Base-by-base conservation (phyloP, 2,888 invertebrate genomes). In the Augiades crinisus region DNA sequence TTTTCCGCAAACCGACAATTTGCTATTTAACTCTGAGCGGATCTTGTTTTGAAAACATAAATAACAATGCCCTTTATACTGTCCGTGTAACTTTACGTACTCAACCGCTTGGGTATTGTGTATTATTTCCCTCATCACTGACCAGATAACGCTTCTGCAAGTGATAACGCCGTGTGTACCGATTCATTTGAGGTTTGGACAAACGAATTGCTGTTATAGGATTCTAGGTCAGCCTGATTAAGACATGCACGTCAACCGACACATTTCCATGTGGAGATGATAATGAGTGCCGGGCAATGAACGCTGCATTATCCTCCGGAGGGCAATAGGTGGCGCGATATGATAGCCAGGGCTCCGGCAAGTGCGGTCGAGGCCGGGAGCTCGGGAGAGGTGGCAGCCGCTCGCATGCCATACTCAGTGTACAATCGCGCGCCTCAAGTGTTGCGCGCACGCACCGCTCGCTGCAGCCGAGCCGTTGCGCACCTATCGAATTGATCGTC, bases 291-390 rank as follows among this genome's bases (percentile, higher is more conserved):
- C 73, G 77, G 75, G 70, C 75, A 68, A 74, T 78, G 79, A 81
- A 79, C 78, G 77, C 61, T 64, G 73, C 65, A 75, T 78, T 82
- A 81, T 81, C 78, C 79, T 80, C 72, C 70, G 67, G 72, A 75
- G 87, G 81, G 81, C 77, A 81, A 80, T 70, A 80, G 81, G 83
- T 83, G 79, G 70, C 71, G 60, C 68, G 83, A 76, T 79, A 75
- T 78, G 81, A 81, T 74, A 81, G 79, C 74, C 68, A 74, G 79
- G 78, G 76, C 71, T 75, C 60, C 67, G 64, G 61, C 72, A 66
- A 72, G 75, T 71, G 76, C 78, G 78, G 72, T 72, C 82, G 83
- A 80, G 84, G 83, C 76, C 78, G 84, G 84, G 81, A 78, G 78
- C 72, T 65, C 75, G 72, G 82, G 85, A 83, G 70, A 75, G 72